Percentiles rank a stretch among this genome's conserved stretches.
Evolutionary conservation across 1,140 invertebrate species (phyloP).

Genomic region (Hyles euphorbiae): DNA sequence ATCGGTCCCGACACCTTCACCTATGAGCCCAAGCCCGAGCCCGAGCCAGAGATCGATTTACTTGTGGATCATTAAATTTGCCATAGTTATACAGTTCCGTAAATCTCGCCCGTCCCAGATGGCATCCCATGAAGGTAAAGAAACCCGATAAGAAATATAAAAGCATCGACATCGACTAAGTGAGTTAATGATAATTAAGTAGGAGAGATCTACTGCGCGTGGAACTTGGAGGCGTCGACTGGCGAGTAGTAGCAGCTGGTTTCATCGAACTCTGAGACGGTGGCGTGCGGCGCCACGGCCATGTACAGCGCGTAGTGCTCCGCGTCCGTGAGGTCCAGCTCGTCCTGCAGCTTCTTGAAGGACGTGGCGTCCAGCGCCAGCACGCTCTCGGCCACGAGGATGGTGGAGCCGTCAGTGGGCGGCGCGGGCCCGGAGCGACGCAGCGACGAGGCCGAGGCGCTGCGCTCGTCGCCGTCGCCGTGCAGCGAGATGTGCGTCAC

Average conservation of each 20-base stretch:
- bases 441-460: slow-evolving; percentile 18
- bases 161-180: too few species aligned
- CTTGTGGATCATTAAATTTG: too few species aligned
- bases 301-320: slow-evolving; percentile 92
- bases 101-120: too few species aligned
- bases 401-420: slow-evolving; percentile 54
- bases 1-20: too few species aligned
- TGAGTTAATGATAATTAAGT: too few species aligned
- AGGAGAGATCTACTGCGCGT: slow-evolving; percentile 39
- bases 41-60: too few species aligned
- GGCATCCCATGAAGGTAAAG: too few species aligned
- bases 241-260: slow-evolving; percentile 90
- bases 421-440: slow-evolving; percentile 39
- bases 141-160: too few species aligned
- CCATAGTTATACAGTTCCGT: too few species aligned
- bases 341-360: slow-evolving; percentile 66
- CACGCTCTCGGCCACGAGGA: slow-evolving; percentile 69
- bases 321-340: slow-evolving; percentile 84
- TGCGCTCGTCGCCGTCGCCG: slow-evolving; percentile 62
- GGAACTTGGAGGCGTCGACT: slow-evolving; percentile 83
- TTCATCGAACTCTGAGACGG: slow-evolving; percentile 90
- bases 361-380: slow-evolving; percentile 61
- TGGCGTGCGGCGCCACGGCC: slow-evolving; percentile 87
- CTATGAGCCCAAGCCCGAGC: too few species aligned
- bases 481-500: slow-evolving; percentile 79